Percentiles rank a stretch among this genome's conserved stretches.
These are phyloP conservation scores for Callaeas wilsoni DNA, from an alignment of 2,113 vertebrate species.

Conservation along the genomic window DNA sequence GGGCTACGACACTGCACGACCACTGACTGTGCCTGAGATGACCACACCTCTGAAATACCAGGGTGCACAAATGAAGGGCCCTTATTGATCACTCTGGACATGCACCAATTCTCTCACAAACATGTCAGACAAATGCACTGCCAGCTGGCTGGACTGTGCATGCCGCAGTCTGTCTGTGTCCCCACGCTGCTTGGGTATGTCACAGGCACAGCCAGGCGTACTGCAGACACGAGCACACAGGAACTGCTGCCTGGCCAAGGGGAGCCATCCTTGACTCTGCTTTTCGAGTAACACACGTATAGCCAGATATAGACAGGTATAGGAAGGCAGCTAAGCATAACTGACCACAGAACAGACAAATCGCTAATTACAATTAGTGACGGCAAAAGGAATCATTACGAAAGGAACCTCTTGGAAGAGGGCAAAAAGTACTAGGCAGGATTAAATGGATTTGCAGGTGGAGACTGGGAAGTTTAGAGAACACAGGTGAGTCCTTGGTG, in stretches of 20 bases:
- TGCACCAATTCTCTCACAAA: not conserved
- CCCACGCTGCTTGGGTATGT: not conserved
- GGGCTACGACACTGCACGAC: not conserved
- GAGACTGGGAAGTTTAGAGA: not conserved
- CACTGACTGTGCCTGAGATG: constrained; percentile 2
- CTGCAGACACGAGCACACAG: not conserved
- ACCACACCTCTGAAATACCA: not conserved
- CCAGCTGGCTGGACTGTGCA: not conserved
- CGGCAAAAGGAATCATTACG: not conserved
- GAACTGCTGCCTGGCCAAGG: constrained; percentile 20
- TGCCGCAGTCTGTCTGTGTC: not conserved
- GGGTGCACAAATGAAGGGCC: not conserved
- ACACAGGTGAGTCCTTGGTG: not conserved
- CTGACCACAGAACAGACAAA: constrained; percentile 29
- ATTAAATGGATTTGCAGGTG: not conserved
- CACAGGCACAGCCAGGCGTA: constrained; percentile 19
- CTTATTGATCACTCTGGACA: not conserved
- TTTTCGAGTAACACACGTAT: not conserved
- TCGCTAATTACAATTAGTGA: not conserved
- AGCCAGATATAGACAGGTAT: not conserved
- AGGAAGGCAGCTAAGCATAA: constrained; percentile 42
- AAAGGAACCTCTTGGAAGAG: not conserved
- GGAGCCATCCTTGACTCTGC: not conserved
- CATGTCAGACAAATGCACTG: not conserved
- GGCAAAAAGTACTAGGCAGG: not conserved